phyloP scores from a whole-genome alignment of 2,113 vertebrate genomes.

The Urocynchramus pylzowi region DNA sequence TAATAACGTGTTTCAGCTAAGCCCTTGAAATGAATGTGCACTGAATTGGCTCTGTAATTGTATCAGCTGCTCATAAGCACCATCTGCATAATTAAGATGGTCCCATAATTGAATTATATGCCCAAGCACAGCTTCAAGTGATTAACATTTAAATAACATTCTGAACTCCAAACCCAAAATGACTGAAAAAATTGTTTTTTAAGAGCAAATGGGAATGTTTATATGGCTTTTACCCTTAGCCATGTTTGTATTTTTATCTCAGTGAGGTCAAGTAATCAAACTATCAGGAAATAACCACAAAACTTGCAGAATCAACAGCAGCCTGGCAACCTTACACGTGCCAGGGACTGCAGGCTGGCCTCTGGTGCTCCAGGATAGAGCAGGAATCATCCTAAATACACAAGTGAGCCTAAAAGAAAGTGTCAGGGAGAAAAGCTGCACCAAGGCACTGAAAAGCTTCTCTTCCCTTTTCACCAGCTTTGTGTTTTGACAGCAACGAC shows the following conservation, averaged over 20 bases:
- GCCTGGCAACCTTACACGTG: background rate
- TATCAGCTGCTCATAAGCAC: conserved; percentile 55
- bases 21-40: background rate
- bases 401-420: background rate
- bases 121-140: conserved; percentile 50
- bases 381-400: background rate
- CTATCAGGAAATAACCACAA: background rate
- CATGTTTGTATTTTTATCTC: conserved; percentile 12
- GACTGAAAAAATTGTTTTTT: conserved; percentile 12
- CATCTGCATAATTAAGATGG: conserved; percentile 63
- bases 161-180: conserved; percentile 40
- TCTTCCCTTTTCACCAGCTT: background rate
- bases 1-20: conserved; percentile 10
- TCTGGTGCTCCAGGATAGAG: background rate
- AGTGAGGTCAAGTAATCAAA: background rate
- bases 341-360: background rate
- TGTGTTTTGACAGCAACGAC: conserved; percentile 4
- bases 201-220: conserved; percentile 22
- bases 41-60: conserved; percentile 35
- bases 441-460: background rate
- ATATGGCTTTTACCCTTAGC: background rate
- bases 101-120: conserved; percentile 57
- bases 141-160: conserved; percentile 63
- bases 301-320: background rate
- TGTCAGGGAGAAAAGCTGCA: background rate